Evolutionary conservation across 2,888 invertebrate species (phyloP).

Genomic region (Campaea margaritaria): DNA sequence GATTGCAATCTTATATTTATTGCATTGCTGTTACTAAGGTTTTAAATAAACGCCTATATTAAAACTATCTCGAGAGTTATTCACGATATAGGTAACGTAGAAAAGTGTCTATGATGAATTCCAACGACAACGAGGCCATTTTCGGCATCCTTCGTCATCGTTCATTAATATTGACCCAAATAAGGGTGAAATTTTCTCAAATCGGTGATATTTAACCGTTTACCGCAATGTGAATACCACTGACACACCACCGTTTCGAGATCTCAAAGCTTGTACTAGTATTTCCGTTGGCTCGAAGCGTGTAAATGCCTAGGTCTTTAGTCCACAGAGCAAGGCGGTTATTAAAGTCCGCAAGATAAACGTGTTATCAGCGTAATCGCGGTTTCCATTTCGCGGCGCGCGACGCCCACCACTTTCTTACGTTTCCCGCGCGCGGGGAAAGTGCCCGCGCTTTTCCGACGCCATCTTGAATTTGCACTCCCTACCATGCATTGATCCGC

Average conservation of each 20-base stretch:
- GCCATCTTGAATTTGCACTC: slow-evolving; percentile 72
- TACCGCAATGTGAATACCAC: no score
- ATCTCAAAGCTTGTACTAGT: not conserved
- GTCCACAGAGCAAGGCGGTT: slow-evolving; percentile 42
- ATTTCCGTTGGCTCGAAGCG: slow-evolving; percentile 7
- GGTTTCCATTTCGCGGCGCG: slow-evolving; percentile 81
- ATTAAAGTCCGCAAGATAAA: slow-evolving; percentile 63
- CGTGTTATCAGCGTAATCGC: slow-evolving; percentile 78
- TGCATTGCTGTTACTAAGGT: not conserved
- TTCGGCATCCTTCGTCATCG: no score
- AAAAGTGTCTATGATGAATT: no score
- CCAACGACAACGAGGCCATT: no score
- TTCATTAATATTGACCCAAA: no score
- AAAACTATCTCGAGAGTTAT: no score
- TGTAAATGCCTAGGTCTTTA: slow-evolving; percentile 24
- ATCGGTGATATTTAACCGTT: no score
- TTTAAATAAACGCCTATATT: no score
- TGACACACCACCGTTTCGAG: not conserved
- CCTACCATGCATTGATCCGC: slow-evolving; percentile 46
- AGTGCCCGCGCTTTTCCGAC: slow-evolving; percentile 82
- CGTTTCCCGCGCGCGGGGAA: slow-evolving; percentile 83
- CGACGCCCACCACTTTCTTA: slow-evolving; percentile 74
- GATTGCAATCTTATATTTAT: slow-evolving; percentile 1
- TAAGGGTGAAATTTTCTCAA: no score
- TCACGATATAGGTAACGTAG: no score